Conservation (phyloP, 2,888 invertebrate species). For the Eutolmus rufibarbis region DNA sequence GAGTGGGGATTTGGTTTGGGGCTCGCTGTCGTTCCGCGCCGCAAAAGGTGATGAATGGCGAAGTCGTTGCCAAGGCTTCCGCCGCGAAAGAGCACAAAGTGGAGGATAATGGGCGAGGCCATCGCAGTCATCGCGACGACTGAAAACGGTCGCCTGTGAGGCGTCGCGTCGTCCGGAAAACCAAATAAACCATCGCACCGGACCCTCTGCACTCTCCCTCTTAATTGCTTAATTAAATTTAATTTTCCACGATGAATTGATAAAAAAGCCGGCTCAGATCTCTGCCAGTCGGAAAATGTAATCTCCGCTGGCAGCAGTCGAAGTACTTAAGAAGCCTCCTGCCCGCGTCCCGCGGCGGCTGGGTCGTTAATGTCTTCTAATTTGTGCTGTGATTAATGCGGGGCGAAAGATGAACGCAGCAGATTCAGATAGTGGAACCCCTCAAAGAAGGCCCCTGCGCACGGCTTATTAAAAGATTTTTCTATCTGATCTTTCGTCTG, state of each 20-base stretch:
- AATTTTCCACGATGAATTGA: slow-evolving; percentile 39
- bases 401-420: background rate
- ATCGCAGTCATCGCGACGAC: background rate
- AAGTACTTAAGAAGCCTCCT: background rate
- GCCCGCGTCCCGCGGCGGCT: background rate
- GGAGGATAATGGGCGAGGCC: background rate
- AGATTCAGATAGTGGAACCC: background rate
- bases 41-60: background rate
- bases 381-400: slow-evolving; percentile 38
- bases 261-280: background rate
- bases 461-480: slow-evolving; percentile 8
- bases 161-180: background rate
- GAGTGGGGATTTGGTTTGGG: background rate
- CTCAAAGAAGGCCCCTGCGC: background rate
- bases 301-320: slow-evolving; percentile 12
- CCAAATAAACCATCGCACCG: background rate
- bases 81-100: background rate
- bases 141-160: background rate
- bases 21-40: background rate
- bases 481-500: slow-evolving; percentile 1
- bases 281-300: background rate
- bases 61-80: background rate
- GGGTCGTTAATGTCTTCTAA: slow-evolving; percentile 28
- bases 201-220: background rate
- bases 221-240: slow-evolving; percentile 37